phyloP scores from a whole-genome alignment of 2,888 invertebrate genomes.

The Lasioglossum oenotherae region DNA sequence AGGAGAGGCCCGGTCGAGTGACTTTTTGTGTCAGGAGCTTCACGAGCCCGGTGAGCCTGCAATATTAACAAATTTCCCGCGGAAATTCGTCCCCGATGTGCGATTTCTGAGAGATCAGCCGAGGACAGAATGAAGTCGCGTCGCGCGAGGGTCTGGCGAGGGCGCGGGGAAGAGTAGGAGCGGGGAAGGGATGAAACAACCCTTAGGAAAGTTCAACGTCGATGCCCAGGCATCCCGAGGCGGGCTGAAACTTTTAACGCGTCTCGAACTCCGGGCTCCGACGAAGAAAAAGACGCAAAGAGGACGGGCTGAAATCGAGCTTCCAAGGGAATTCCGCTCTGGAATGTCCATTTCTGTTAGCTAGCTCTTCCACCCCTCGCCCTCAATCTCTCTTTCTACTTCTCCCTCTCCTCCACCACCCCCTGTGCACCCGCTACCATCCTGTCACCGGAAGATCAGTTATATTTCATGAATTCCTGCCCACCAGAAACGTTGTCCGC shows the following conservation, averaged over 20 bases:
- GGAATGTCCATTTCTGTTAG: constrained; percentile 45
- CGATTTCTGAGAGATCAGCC: constrained; percentile 70
- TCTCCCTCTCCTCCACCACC: not conserved
- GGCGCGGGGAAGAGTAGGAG: not conserved
- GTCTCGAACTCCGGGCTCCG: constrained; percentile 54
- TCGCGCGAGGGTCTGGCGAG: not conserved
- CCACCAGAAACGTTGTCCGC: constrained; percentile 18
- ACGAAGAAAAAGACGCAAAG: constrained; percentile 37
- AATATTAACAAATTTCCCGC: constrained; percentile 76
- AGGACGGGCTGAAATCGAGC: constrained; percentile 48
- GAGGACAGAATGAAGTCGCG: constrained; percentile 30
- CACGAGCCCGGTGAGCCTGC: constrained; percentile 62
- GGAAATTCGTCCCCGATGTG: constrained; percentile 73
- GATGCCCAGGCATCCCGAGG: constrained; percentile 56
- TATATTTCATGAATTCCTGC: constrained; percentile 54
- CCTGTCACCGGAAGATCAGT: constrained; percentile 39
- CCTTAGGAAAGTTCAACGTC: constrained; percentile 67
- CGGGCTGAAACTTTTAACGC: constrained; percentile 71
- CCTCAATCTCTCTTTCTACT: not conserved
- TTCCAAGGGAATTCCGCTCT: constrained; percentile 46
- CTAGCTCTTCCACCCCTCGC: not conserved
- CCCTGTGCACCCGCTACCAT: not conserved
- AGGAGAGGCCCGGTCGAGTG: constrained; percentile 33
- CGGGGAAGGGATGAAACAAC: constrained; percentile 30
- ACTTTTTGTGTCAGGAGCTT: constrained; percentile 66